phyloP scores from a whole-genome alignment of 2,888 invertebrate species.

The Cordilura impudica region DNA sequence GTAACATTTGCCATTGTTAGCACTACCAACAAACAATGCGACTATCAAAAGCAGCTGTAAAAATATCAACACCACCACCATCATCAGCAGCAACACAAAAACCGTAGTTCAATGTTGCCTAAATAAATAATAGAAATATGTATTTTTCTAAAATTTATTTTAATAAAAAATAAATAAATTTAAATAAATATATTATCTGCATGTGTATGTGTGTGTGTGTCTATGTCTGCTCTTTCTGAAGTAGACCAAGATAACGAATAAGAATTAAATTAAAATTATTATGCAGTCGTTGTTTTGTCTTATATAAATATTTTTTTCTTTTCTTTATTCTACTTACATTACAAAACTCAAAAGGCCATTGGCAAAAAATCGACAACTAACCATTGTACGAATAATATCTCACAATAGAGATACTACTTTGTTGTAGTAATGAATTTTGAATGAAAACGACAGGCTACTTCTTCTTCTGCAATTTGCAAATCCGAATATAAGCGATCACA shows the following conservation, averaged over 20 bases:
- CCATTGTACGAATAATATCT: background rate
- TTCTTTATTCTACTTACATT: constrained; percentile 5
- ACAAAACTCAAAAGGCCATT: constrained; percentile 6
- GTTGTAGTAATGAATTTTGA: too few species aligned
- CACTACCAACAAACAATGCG: background rate
- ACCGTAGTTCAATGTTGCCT: background rate
- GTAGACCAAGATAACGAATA: background rate
- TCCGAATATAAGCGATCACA: too few species aligned
- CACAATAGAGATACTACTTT: background rate
- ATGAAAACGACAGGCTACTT: background rate
- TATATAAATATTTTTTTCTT: background rate
- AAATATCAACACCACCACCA: background rate
- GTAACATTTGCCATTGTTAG: constrained; percentile 28
- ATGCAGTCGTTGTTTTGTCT: background rate
- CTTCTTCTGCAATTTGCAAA: too few species aligned
- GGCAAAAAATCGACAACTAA: constrained; percentile 28
- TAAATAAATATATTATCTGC: background rate
- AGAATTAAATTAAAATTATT: background rate
- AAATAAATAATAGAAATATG: too few species aligned
- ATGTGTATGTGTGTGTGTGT: background rate
- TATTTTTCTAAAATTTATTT: background rate
- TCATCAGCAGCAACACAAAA: background rate
- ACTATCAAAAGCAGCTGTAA: background rate
- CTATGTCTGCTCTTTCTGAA: background rate
- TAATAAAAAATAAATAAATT: background rate